phyloP scores from a whole-genome alignment of 2,888 invertebrate genomes.

The Petrolisthes manimaculis region DNA sequence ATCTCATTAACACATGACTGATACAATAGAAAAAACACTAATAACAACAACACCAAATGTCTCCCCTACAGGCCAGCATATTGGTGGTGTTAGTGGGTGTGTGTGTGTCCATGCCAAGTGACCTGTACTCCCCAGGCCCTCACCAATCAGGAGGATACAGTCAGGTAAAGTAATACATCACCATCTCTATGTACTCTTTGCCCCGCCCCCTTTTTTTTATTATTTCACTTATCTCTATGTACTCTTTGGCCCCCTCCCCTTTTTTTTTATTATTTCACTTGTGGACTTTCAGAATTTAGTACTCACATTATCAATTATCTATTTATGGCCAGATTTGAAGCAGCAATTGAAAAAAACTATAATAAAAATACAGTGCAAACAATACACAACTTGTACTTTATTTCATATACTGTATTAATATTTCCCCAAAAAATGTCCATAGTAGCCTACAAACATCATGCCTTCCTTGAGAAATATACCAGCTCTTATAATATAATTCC shows the following conservation, averaged over 20 bases:
- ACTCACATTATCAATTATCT: no score
- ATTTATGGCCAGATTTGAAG: no score
- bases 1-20: no score
- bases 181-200: not conserved
- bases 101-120: constrained; percentile 6
- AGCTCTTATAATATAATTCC: no score
- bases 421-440: no score
- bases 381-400: no score
- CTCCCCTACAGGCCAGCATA: not conserved
- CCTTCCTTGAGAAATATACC: no score
- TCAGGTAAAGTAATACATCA: not conserved
- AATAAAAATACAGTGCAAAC: no score
- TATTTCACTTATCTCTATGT: not conserved
- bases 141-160: not conserved
- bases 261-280: not conserved
- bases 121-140: constrained; percentile 4
- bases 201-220: not conserved
- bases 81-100: constrained; percentile 25
- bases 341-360: no score
- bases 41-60: not conserved
- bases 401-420: no score
- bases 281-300: not conserved
- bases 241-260: not conserved
- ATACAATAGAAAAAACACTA: no score
- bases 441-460: no score